phyloP scores from a whole-genome alignment of 2,888 invertebrate genomes.

The Encarsia formosa region DNA sequence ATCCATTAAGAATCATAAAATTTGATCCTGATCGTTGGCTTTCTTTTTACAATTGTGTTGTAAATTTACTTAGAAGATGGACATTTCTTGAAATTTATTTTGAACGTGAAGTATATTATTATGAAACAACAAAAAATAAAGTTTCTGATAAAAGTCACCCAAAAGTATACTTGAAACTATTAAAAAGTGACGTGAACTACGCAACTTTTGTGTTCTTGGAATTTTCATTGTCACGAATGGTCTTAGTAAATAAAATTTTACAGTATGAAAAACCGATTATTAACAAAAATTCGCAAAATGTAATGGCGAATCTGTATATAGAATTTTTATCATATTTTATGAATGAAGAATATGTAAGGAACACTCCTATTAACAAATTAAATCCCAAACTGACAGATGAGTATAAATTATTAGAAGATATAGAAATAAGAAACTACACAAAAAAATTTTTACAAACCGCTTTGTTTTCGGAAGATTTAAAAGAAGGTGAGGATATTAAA shows the following conservation, averaged over 20 bases:
- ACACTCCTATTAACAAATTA: background rate
- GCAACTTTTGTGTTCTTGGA: background rate
- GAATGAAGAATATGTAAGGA: background rate
- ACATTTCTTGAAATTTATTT: background rate
- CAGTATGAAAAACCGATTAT: background rate
- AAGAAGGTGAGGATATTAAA: background rate
- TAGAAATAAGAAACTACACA: background rate
- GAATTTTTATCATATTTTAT: constrained; percentile 4
- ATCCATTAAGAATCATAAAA: background rate
- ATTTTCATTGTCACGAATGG: background rate
- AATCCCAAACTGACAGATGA: background rate
- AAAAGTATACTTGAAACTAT: background rate
- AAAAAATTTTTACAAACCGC: background rate
- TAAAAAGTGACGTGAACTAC: background rate
- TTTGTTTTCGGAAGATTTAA: background rate
- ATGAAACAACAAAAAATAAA: background rate
- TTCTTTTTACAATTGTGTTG: background rate
- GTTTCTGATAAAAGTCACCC: background rate
- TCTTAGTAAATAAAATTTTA: background rate
- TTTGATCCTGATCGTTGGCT: background rate
- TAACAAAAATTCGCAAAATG: background rate
- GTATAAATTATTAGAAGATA: background rate
- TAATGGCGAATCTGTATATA: background rate
- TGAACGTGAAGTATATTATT: background rate
- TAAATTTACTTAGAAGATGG: background rate